Conservation (phyloP, 2,113 vertebrate species). For the Elephas maximus region DNA sequence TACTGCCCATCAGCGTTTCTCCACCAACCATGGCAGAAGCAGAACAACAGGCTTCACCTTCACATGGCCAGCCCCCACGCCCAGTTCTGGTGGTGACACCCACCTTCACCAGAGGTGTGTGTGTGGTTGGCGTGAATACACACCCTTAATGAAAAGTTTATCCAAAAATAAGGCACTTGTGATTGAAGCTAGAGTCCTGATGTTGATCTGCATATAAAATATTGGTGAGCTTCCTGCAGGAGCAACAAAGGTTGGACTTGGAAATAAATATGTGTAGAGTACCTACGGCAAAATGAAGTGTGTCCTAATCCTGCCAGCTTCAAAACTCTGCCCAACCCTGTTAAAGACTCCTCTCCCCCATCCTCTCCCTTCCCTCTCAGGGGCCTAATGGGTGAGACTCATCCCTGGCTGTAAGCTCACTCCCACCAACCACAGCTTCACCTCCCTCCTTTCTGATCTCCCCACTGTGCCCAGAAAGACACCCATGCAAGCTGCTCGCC, state of each 20-base stretch:
- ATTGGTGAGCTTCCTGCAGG: background rate
- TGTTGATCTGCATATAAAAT: background rate
- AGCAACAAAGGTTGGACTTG: background rate
- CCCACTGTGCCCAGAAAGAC: fast-evolving
- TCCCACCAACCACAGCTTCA: fast-evolving
- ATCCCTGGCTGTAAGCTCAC: background rate
- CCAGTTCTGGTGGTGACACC: fast-evolving
- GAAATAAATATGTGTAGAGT: background rate
- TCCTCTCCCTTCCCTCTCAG: fast-evolving
- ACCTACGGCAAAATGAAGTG: background rate
- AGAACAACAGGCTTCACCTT: fast-evolving
- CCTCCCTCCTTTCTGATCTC: background rate
- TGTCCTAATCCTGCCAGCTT: background rate
- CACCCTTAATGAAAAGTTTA: background rate
- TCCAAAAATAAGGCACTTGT: background rate
- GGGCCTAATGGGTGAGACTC: background rate
- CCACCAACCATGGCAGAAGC: background rate
- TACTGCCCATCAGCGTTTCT: background rate
- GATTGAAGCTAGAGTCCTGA: background rate
- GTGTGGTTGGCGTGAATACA: background rate
- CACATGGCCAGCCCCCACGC: background rate
- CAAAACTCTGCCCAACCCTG: background rate
- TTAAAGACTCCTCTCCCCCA: background rate
- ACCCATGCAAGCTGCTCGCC: background rate
- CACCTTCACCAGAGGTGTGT: background rate